A percentile compares a stretch with the other conserved stretches of the same genome.
Evolutionary conservation across 2,797 vertebrate genomes (phyloP).

Genomic region (Hapalemur alaotrensis): DNA sequence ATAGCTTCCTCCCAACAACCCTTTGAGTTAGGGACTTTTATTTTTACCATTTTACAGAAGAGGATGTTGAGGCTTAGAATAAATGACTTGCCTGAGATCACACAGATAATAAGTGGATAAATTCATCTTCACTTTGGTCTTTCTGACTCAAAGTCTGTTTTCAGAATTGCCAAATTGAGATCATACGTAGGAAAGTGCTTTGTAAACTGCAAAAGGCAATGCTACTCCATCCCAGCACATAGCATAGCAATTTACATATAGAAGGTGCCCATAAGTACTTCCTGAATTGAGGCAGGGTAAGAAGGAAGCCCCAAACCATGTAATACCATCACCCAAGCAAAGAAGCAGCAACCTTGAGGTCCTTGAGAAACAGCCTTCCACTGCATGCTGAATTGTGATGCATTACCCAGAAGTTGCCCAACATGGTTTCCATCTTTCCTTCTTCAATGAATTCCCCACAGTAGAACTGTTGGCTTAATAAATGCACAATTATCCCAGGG

Average conservation of each 20-base stretch:
- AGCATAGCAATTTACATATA: neutral
- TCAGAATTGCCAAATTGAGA: neutral
- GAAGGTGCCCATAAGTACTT: neutral
- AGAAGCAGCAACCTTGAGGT: neutral
- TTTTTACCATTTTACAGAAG: neutral
- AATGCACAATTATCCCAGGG: neutral
- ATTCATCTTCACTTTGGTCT: neutral
- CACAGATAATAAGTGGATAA: neutral
- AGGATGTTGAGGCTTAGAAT: neutral
- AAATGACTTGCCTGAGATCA: conserved; percentile 13
- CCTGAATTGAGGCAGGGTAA: neutral
- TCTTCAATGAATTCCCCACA: neutral
- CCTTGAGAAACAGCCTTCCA: neutral
- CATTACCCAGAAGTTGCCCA: neutral
- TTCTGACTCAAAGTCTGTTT: neutral
- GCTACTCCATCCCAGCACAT: neutral
- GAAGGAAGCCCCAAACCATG: neutral
- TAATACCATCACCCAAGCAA: neutral
- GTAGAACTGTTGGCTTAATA: neutral
- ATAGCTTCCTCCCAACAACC: neutral
- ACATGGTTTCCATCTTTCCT: neutral
- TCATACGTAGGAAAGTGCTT: neutral
- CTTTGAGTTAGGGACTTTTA: neutral
- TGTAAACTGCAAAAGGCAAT: neutral
- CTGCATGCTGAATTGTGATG: too few relatives aligned